These are phyloP conservation scores for Enhydra lutris DNA, from an alignment of 2,113 vertebrate species.

Conservation along the genomic window DNA sequence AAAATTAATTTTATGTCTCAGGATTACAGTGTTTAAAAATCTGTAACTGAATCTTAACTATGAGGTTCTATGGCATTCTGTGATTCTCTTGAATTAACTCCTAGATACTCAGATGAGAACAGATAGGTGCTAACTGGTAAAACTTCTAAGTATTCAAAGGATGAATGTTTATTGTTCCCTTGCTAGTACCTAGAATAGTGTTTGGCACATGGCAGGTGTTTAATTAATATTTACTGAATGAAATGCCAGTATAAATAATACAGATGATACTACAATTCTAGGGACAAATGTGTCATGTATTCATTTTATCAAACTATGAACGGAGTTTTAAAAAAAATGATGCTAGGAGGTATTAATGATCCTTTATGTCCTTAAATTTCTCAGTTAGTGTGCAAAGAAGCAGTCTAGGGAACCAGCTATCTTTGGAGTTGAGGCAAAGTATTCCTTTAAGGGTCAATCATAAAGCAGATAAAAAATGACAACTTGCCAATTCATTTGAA, in stretches of 20 bases:
- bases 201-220: neutral
- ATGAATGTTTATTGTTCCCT: neutral
- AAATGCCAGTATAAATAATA: neutral
- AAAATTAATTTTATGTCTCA: neutral
- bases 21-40: neutral
- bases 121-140: neutral
- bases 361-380: neutral
- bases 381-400: neutral
- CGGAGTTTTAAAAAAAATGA: neutral
- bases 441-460: constrained; percentile 3
- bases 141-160: neutral
- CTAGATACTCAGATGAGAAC: neutral
- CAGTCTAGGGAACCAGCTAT: neutral
- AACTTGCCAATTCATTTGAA: neutral
- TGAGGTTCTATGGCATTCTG: neutral
- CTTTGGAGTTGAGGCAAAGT: neutral
- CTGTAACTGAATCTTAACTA: neutral
- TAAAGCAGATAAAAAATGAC: constrained; percentile 1
- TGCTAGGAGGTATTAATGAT: neutral
- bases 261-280: neutral
- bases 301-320: neutral
- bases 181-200: neutral
- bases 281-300: neutral
- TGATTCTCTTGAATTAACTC: neutral
- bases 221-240: neutral